These are phyloP conservation scores for Spheniscus humboldti DNA, from an alignment of 2,797 vertebrate species.

Conservation along the genomic window DNA sequence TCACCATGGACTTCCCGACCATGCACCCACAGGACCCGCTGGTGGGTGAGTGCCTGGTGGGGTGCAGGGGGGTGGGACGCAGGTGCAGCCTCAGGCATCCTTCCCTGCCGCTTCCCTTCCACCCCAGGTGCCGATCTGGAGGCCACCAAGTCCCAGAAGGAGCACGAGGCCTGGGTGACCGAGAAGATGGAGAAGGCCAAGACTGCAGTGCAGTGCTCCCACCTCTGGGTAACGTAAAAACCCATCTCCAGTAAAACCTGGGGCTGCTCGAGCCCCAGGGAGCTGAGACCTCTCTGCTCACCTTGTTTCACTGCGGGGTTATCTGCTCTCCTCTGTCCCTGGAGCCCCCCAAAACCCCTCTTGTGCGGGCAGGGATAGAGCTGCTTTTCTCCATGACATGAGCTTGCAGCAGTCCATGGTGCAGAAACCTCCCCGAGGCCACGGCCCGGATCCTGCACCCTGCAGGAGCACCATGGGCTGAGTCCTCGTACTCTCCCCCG, in stretches of 20 bases:
- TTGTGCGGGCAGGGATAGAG: background rate
- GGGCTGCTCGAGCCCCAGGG: fast-evolving
- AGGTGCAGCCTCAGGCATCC: fast-evolving
- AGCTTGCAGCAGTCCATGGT: fast-evolving
- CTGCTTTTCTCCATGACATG: background rate
- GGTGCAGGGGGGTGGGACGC: background rate
- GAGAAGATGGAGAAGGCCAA: background rate
- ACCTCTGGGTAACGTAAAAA: background rate
- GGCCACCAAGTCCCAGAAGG: background rate
- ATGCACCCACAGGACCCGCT: fast-evolving
- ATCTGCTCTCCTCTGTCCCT: background rate
- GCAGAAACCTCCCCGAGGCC: fast-evolving
- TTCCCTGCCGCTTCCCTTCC: background rate
- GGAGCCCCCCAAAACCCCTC: background rate
- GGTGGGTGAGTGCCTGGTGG: background rate
- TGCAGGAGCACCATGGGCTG: background rate
- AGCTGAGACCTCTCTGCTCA: background rate
- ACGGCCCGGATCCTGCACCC: background rate
- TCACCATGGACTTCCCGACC: fast-evolving
- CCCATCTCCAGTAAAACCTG: background rate
- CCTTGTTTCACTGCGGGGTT: fast-evolving
- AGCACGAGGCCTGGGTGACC: fast-evolving
- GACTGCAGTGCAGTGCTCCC: background rate
- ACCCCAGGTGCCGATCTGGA: background rate
- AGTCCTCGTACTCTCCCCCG: background rate